A percentile compares a stretch with the other conserved stretches of the same genome.
Evolutionary conservation across 2,113 vertebrate species (phyloP).

Genomic region (Smithornis capensis): DNA sequence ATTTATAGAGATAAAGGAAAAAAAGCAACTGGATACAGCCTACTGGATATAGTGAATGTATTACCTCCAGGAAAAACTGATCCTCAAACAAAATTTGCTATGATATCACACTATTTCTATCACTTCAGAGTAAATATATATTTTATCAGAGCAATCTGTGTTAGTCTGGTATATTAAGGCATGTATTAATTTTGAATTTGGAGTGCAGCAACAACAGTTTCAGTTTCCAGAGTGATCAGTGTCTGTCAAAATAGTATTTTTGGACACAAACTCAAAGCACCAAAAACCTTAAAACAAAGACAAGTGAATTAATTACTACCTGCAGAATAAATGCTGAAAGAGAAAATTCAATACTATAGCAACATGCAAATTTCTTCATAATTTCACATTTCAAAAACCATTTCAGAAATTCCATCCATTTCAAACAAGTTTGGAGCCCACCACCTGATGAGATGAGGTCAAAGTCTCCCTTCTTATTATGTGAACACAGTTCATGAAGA

Average conservation of each 20-base stretch:
- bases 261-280: neutral
- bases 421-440: conserved; percentile 13
- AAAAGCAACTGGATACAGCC: neutral
- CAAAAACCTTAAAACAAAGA: neutral
- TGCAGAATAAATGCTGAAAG: neutral
- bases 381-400: neutral
- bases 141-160: conserved; percentile 57
- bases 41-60: neutral
- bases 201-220: neutral
- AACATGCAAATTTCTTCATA: neutral
- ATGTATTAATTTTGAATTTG: neutral
- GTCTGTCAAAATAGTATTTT: neutral
- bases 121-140: neutral
- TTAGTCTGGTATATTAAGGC: conserved; percentile 54
- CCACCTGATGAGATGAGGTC: neutral
- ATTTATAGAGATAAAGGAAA: neutral
- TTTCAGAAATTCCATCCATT: neutral
- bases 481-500: neutral
- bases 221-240: neutral
- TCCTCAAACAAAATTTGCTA: neutral
- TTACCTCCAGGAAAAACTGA: neutral
- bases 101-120: neutral
- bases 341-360: neutral
- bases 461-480: neutral
- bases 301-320: neutral